Evolutionary conservation across 2,113 vertebrate genomes (phyloP).

Genomic region (Pteruthius melanotis): DNA sequence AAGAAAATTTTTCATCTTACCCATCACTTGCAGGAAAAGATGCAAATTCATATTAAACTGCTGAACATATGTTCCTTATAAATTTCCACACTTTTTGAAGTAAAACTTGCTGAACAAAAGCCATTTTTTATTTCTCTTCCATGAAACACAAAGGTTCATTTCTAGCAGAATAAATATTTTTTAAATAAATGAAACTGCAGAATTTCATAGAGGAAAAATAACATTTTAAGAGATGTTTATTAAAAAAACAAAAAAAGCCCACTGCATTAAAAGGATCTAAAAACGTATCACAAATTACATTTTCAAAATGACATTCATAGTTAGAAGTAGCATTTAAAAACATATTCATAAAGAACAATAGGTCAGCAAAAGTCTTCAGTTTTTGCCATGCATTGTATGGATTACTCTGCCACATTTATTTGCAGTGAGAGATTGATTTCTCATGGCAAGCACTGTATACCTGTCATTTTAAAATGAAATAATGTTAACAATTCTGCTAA

Average conservation of each 20-base stretch:
- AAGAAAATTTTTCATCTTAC: not conserved
- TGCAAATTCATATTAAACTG: not conserved
- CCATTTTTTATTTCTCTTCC: not conserved
- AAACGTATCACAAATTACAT: not conserved
- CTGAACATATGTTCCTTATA: not conserved
- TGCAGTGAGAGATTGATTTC: slow-evolving; percentile 9
- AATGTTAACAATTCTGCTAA: not conserved
- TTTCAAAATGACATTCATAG: not conserved
- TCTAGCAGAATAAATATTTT: not conserved
- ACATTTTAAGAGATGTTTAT: not conserved
- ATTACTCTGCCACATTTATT: slow-evolving; percentile 15
- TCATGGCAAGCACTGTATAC: not conserved
- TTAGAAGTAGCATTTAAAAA: not conserved
- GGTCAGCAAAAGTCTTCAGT: not conserved
- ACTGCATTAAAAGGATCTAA: not conserved
- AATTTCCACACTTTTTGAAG: not conserved
- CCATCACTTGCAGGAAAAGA: not conserved
- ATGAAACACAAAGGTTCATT: not conserved
- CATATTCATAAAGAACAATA: not conserved
- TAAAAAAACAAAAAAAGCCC: not conserved
- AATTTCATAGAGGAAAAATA: not conserved
- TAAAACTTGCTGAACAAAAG: not conserved
- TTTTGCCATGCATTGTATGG: not conserved
- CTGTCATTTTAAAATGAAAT: not conserved
- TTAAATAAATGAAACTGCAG: not conserved